Evolutionary conservation across 2,113 vertebrate species (phyloP), one percentile per base, ranked within the genome.

Genomic region (Sapayoa aenigma): DNA sequence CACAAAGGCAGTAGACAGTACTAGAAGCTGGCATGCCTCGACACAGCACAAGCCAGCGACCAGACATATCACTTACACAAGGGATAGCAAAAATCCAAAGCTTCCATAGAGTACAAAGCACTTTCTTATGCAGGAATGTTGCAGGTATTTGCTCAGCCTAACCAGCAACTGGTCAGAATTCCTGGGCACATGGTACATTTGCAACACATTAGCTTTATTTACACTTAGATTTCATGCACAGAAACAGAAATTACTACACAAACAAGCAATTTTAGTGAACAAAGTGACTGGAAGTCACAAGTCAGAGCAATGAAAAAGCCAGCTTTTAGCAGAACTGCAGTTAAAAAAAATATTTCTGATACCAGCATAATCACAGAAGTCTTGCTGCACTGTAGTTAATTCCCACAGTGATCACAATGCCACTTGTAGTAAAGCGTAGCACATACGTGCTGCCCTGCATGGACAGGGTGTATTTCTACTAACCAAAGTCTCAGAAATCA

Each of bases 391-490:
- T 41, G 11, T 14, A 78, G 31, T 23, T 55, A 74, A 74, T 37
- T 79, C 37, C 59, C 73, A 86, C 58, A 21, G 44, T 16, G 24
- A 94, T n/a, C 39, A 37, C 27, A 35, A 31, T 5, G 9, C 19
- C 8, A 5, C 7, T 27, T 2, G 1, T 10, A n/a, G 11, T 7
- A 49, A 42, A 49, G 39, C 69, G 44, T 2, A 68, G 68, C 1
- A 1, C 37, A 42, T 1, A 24, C 16, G 42, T 33, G 19, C 30
- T 74, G 33, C 28, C 37, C 67, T 84, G 65, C 28, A 25, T 4
- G 37, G 33, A 55, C 13, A 33, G 23, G 14, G 6, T 68, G 12
- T 39, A 47, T 49, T 91, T 89, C 30, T 71, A 37, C 35, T 63
- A 6, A 84, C 11, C 27, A 12, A 91, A 37, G 13, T 17, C n/a